Evolutionary conservation across 2,113 vertebrate genomes (phyloP).

Genomic region (Dicrurus megarhynchus): DNA sequence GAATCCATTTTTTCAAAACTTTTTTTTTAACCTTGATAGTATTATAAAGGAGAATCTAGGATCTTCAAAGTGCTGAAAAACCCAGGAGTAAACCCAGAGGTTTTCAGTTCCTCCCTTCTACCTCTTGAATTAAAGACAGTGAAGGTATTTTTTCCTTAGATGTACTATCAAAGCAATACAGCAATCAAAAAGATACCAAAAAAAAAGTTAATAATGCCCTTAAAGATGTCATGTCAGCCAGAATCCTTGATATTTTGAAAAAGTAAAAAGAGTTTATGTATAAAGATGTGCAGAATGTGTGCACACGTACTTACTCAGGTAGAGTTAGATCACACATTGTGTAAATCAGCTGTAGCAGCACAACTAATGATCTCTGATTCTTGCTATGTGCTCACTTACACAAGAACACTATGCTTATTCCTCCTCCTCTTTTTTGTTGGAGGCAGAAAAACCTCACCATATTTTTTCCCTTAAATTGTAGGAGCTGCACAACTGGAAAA

Average conservation of each 20-base stretch:
- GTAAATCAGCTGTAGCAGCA: neutral
- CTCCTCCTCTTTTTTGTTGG: neutral
- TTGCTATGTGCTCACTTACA: neutral
- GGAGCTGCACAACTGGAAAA: neutral
- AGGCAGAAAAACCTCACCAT: neutral
- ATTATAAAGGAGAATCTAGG: neutral
- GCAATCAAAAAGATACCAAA: neutral
- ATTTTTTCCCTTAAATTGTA: neutral
- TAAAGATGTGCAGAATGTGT: neutral
- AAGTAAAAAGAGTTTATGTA: neutral
- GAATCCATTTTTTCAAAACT: neutral
- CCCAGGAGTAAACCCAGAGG: neutral
- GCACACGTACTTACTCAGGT: neutral
- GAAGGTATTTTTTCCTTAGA: neutral
- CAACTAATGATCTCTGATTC: neutral
- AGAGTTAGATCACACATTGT: too few species aligned
- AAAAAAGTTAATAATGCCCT: neutral
- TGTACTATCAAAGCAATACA: neutral
- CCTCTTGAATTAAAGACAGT: neutral
- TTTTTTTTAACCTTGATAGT: constrained; percentile 5
- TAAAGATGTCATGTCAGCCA: neutral
- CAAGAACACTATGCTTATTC: neutral
- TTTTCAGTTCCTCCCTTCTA: neutral
- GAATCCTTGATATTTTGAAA: neutral
- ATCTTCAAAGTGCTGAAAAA: constrained; percentile 24